Percentiles rank a stretch among this genome's conserved stretches.
These are phyloP conservation scores for Azemiops feae DNA, from an alignment of 2,113 vertebrate genomes.

Conservation along the genomic window DNA sequence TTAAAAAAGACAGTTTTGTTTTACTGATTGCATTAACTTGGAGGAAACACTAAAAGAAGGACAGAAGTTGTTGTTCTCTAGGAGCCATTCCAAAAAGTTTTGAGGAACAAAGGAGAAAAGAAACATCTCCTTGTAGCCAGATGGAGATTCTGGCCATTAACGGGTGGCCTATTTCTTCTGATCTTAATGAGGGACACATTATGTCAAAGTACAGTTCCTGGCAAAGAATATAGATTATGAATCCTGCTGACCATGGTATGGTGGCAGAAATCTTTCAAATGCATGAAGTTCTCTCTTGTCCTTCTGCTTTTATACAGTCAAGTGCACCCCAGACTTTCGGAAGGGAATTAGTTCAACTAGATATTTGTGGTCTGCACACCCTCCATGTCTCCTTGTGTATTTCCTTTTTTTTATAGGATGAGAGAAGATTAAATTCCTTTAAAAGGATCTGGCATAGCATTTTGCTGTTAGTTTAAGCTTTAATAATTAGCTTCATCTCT, in stretches of 20 bases:
- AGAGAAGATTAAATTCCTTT: slow-evolving; percentile 27
- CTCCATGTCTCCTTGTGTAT: not conserved
- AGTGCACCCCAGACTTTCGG: not conserved
- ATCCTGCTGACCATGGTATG: not conserved
- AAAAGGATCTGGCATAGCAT: slow-evolving; percentile 5
- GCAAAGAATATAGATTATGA: not conserved
- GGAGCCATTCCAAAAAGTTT: not conserved
- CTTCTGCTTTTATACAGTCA: not conserved
- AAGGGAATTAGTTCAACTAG: not conserved
- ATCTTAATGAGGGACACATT: not conserved
- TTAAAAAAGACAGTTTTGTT: not conserved
- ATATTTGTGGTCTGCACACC: not conserved
- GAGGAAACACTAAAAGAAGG: not conserved
- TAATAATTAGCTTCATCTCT: slow-evolving; percentile 30
- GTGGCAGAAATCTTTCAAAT: not conserved
- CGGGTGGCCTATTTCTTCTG: not conserved
- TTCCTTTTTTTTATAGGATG: slow-evolving; percentile 21
- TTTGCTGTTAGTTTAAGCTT: slow-evolving; percentile 25
- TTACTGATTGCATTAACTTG: not conserved
- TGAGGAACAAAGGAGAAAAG: not conserved
- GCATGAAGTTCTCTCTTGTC: not conserved
- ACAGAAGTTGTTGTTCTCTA: not conserved
- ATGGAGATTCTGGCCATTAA: slow-evolving; percentile 8
- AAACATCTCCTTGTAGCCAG: not conserved
- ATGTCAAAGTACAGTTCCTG: not conserved